phyloP scores from a whole-genome alignment of 2,113 vertebrate species.

The Myiozetetes cayanensis region DNA sequence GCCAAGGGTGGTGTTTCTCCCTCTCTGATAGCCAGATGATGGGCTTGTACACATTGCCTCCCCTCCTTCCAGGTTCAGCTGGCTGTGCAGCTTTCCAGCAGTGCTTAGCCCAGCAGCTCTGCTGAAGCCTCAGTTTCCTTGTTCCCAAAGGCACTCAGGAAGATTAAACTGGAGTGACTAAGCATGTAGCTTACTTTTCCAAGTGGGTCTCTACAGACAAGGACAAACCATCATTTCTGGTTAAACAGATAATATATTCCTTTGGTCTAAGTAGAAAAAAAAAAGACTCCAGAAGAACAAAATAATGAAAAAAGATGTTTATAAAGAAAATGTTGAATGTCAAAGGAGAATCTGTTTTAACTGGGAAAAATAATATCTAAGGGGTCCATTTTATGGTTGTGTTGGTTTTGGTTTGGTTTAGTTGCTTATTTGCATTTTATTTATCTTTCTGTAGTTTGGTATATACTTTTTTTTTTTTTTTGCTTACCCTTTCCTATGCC shows the following conservation, averaged over 20 bases:
- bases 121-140: conserved; percentile 11
- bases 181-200: not conserved
- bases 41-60: not conserved
- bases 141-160: conserved; percentile 20
- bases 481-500: not conserved
- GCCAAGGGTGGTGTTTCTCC: fast-evolving
- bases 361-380: not conserved
- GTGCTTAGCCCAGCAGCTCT: not conserved
- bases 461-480: not conserved
- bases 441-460: not conserved
- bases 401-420: not conserved
- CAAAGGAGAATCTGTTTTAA: not conserved
- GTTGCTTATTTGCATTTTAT: not conserved
- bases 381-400: not conserved
- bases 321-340: not conserved
- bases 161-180: conserved; percentile 53
- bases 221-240: not conserved
- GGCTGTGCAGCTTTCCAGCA: not conserved
- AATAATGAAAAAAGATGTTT: not conserved
- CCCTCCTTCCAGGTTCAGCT: not conserved
- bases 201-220: not conserved
- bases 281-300: not conserved
- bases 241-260: not conserved
- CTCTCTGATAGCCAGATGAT: not conserved
- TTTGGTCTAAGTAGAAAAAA: not conserved